Base-by-base conservation (phyloP, 1,140 invertebrate genomes). In the Linepithema humile region DNA sequence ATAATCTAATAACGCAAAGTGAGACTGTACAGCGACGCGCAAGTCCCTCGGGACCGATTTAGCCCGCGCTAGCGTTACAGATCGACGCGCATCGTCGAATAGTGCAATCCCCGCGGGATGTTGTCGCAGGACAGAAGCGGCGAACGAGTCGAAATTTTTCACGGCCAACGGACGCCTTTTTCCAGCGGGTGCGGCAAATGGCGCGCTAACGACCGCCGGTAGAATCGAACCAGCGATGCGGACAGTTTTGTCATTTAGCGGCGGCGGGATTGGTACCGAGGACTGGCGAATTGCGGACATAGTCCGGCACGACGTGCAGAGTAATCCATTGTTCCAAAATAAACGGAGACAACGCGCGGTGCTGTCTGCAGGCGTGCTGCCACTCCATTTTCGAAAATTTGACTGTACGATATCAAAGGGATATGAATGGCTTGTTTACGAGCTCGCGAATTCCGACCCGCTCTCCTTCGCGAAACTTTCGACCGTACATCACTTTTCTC, bases 321-420 rank as follows among this genome's bases (percentile, higher is more conserved):
- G 69, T 50, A 74, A 70, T 85, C 75, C 55, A 86, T 88, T 88
- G 84, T 84, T 72, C 70, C 60, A 17, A 23, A 78, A 88, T 72
- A 65, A 83, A 35, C 45, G 64, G 87, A 74, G 70, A 86, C 69
- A 85, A 82, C 80, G 65, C 65, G 38, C 57, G 29, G 5, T 77
- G 45, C 59, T 38, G 20, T 20, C 32, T 38, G 38, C 10, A 78
- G 72, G 74, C 35, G 60, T 0, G 9, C n/a, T 3, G 17, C 12
- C 7, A 7, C 3, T 20, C 35, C 3, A 57, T 70, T 32, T 70
- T 80, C 12, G 23, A 17, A 40, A 80, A 59, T 69, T 55, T 1
- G 10, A 55, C 17, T 53, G 45, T 0, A 17, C 5, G 2, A 29
- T 43, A 32, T 43, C 6, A 20, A 40, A 20, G 26, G 32, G 6